Conservation (phyloP, 2,113 vertebrate species). For the Illadopsis cleaveri region DNA sequence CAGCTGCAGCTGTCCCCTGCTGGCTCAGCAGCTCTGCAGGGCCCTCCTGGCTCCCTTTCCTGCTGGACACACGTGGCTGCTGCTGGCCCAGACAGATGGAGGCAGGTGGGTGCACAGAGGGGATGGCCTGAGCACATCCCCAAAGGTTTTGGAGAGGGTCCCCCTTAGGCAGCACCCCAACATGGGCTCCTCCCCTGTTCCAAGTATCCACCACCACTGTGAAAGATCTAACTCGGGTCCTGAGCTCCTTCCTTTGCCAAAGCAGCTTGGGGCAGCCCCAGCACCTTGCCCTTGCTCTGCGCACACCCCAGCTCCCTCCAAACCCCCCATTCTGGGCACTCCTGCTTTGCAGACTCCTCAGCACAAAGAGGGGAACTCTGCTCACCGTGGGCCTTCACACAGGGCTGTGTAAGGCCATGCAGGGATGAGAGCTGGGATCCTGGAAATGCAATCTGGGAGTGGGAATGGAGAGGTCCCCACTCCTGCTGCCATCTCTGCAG, state of each 20-base stretch:
- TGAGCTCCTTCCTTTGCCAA: background rate
- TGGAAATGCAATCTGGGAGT: fast-evolving
- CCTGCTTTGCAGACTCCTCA: background rate
- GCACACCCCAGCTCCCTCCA: background rate
- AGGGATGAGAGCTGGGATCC: background rate
- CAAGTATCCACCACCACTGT: background rate
- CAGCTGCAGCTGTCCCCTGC: background rate
- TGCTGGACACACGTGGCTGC: background rate
- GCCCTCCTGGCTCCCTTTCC: background rate
- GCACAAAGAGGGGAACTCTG: background rate
- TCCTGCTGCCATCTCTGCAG: fast-evolving
- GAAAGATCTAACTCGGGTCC: background rate
- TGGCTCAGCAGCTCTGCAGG: background rate
- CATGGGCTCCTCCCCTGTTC: background rate
- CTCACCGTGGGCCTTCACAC: background rate
- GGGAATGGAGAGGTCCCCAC: no score
- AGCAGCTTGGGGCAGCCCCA: background rate
- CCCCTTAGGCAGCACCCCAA: background rate
- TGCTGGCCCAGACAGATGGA: background rate
- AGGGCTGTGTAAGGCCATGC: background rate
- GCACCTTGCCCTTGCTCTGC: background rate
- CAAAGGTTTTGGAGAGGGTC: background rate
- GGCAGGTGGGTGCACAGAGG: background rate
- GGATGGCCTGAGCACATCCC: background rate
- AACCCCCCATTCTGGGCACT: fast-evolving